A percentile compares a stretch with the other conserved stretches of the same genome.
Evolutionary conservation across 2,797 vertebrate species (phyloP).

Genomic region (Remorina albescens): DNA sequence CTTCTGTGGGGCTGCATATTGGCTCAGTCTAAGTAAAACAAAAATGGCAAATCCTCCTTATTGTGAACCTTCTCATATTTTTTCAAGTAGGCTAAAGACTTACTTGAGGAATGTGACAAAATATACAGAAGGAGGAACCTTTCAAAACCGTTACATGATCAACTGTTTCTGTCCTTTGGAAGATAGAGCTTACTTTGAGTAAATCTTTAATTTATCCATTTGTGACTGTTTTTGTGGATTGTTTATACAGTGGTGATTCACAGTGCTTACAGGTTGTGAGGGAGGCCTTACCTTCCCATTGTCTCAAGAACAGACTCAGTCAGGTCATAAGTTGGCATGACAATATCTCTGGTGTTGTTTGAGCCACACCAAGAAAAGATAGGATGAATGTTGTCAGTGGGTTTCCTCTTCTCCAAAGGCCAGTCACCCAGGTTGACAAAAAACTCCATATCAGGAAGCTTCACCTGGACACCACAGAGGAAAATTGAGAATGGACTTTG

Average conservation of each 20-base stretch:
- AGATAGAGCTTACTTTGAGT: not conserved
- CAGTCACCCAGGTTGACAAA: conserved; percentile 98
- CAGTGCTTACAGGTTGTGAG: not conserved
- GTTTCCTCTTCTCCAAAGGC: conserved; percentile 94
- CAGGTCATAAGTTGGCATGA: conserved; percentile 98
- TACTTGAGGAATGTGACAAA: not conserved
- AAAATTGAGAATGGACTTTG: no score
- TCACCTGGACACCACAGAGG: conserved; percentile 83
- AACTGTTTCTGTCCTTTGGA: not conserved
- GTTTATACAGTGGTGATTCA: not conserved
- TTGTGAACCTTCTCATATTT: no score
- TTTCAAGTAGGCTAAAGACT: no score
- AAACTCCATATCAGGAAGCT: conserved; percentile 94
- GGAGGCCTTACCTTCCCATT: conserved; percentile 90
- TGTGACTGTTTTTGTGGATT: not conserved
- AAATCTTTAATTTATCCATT: not conserved
- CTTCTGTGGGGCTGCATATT: not conserved
- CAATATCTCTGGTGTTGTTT: conserved; percentile 93
- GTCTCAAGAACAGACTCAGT: conserved; percentile 97
- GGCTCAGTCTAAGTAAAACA: not conserved
- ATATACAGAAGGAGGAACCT: not conserved
- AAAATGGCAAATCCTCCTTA: conserved; percentile 8
- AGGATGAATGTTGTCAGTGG: conserved; percentile 87
- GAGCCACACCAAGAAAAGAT: conserved; percentile 99
- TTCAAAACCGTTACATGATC: not conserved